phyloP scores from a whole-genome alignment of 2,797 vertebrate species.

The Orientallactaga sibirica region DNA sequence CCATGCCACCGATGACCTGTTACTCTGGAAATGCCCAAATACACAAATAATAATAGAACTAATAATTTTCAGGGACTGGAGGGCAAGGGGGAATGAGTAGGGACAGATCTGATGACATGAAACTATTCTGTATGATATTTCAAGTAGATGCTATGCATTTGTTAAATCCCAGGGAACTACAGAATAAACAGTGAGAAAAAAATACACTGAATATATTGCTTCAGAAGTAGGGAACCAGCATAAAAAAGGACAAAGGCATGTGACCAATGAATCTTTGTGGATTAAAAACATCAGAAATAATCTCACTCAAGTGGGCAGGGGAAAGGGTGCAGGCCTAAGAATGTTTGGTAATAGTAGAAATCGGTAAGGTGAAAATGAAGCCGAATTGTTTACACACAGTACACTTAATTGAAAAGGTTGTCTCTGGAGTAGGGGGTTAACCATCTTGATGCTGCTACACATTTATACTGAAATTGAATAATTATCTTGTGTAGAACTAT shows the following conservation, averaged over 20 bases:
- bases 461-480: neutral
- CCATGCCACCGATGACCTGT: neutral
- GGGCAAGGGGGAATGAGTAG: neutral
- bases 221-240: neutral
- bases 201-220: neutral
- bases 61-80: neutral
- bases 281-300: conserved; percentile 17
- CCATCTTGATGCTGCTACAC: neutral
- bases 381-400: neutral
- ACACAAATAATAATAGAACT: neutral
- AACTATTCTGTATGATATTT: neutral
- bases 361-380: neutral
- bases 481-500: neutral
- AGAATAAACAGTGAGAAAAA: neutral
- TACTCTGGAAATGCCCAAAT: conserved; percentile 10
- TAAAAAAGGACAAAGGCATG: neutral
- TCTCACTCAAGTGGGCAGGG: neutral
- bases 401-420: neutral
- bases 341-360: neutral
- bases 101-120: neutral
- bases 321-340: neutral
- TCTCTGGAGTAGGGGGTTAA: neutral
- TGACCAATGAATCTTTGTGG: neutral
- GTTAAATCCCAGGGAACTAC: neutral
- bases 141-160: conserved; percentile 7